Evolutionary conservation across 1,140 invertebrate genomes (phyloP).

Genomic region (Nasonia longicornis): DNA sequence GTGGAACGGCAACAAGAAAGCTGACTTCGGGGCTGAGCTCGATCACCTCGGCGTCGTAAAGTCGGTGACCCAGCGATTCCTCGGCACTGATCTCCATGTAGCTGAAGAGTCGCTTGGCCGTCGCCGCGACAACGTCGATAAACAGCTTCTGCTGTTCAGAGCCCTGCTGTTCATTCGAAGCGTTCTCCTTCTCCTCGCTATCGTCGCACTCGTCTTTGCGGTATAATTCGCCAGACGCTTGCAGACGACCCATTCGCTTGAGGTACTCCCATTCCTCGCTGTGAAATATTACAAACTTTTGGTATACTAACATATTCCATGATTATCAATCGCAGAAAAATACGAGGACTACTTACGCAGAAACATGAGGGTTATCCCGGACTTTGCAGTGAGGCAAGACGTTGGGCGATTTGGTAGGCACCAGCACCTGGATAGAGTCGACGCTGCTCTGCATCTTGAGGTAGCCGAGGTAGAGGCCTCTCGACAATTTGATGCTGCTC

Average conservation of each 20-base stretch:
- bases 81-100: slow-evolving; percentile 83
- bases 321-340: slow-evolving; percentile 25
- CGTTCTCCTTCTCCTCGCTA: slow-evolving; percentile 67
- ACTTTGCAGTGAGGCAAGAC: slow-evolving; percentile 93
- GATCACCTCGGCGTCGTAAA: slow-evolving; percentile 93
- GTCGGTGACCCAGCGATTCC: slow-evolving; percentile 77
- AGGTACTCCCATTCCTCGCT: slow-evolving; percentile 93
- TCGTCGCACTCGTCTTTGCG: slow-evolving; percentile 56
- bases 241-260: slow-evolving; percentile 70
- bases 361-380: slow-evolving; percentile 94
- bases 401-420: slow-evolving; percentile 90
- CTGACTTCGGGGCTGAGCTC: slow-evolving; percentile 90
- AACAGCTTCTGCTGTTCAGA: slow-evolving; percentile 85
- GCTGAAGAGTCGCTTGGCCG: slow-evolving; percentile 79
- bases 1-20: slow-evolving; percentile 90
- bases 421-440: slow-evolving; percentile 93
- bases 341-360: slow-evolving; percentile 77
- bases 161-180: slow-evolving; percentile 67
- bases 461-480: slow-evolving; percentile 94
- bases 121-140: slow-evolving; percentile 79
- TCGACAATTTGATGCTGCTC: slow-evolving; percentile 82
- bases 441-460: slow-evolving; percentile 95
- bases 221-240: slow-evolving; percentile 5
- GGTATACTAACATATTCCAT: background rate
- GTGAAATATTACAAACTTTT: slow-evolving; percentile 39